Base-by-base conservation (phyloP, 2,888 invertebrate species). In the Ectobius pallidus region DNA sequence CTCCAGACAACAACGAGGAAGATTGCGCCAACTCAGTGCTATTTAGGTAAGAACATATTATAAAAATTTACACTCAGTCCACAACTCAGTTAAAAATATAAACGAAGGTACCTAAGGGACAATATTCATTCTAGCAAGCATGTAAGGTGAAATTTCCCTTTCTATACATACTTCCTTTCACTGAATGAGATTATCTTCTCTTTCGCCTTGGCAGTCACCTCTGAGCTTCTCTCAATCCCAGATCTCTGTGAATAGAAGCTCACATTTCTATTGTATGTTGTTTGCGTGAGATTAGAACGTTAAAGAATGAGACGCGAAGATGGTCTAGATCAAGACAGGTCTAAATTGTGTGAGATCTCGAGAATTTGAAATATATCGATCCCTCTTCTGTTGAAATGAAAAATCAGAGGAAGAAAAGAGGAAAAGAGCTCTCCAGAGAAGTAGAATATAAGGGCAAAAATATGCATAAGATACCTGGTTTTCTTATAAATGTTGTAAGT, bases 221-320 rank as follows among this genome's bases (percentile, higher is more conserved):
- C n/a, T 27, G 30, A 58, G 27, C 30, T 58, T 18, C 58, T 27
- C 58, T 30, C 30, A n/a, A 22, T 30, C 16, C 14, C 3, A 52
- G 52, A 52, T 52, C 52, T 25, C 52, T 52, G 52, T 58, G 9
- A 58, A 58, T n/a, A 30, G n/a, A 30, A 30, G 58, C 30, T 58
- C 58, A 58, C 58, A 58, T 3, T 58, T 58, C 58, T 25, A 58
- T 58, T 58, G 58, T 58, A 30, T n/a, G 58, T 16, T 27, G n/a
- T 9, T 58, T 58, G 58, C 30, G 20, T 27, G 58, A 58, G 58
- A 58, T 58, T 58, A 58, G 58, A 58, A 25, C 58, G 16, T 1
- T 58, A 30, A 58, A 58, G 58, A 58, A 58, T 32, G 58, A 58
- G 58, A 58, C 30, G 58, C 14, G 30, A 32, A 27, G 58, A 30